Evolutionary conservation across 2,113 vertebrate genomes (phyloP), one percentile per base, ranked within the genome.

Genomic region (Channa argus): DNA sequence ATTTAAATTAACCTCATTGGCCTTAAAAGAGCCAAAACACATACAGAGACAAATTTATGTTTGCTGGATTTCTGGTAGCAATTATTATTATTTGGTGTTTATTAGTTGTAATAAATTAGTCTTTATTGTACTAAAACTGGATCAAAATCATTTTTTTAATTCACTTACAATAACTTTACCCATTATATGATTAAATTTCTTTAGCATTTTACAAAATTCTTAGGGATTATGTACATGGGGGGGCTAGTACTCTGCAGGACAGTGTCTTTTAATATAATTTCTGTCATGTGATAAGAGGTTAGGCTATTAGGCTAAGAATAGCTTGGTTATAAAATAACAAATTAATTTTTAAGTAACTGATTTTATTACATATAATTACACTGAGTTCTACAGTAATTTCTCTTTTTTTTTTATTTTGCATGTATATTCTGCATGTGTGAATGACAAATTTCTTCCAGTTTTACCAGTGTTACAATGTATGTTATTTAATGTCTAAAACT

Each of bases 1-100:
- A 49, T 80, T 53, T 49, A 15, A 70, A 77, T 80, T 5, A 36
- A 58, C 44, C 24, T 59, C 41, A 12, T 5, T 55, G 52, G 5
- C 41, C 45, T 59, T 33, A 4, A 60, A 54, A 61, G 47, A 36
- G 3, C 33, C 34, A 39, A 50, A 60, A 2, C 39, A 34, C 54
- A 71, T 15, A 15, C 9, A 37, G 45, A 50, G 34, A 49, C 7
- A 39, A 13, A 45, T 6, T 45, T 56, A 0, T 59, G 3, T 59
- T 8, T 14, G 8, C 37, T 43, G 6, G 33, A 2, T 59, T 34
- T 55, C 13, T 51, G 10, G 33, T 6, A 38, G n/a, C 11, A 53
- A 0, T 43, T n/a, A 65, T 34, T 43, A 12, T 2, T 46, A 49
- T 11, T 13, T 8, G 55, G 3, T 54, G 50, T n/a, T 45, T 63